Base-by-base conservation (phyloP, 2,113 vertebrate species). In the Nothoprocta perdicaria region DNA sequence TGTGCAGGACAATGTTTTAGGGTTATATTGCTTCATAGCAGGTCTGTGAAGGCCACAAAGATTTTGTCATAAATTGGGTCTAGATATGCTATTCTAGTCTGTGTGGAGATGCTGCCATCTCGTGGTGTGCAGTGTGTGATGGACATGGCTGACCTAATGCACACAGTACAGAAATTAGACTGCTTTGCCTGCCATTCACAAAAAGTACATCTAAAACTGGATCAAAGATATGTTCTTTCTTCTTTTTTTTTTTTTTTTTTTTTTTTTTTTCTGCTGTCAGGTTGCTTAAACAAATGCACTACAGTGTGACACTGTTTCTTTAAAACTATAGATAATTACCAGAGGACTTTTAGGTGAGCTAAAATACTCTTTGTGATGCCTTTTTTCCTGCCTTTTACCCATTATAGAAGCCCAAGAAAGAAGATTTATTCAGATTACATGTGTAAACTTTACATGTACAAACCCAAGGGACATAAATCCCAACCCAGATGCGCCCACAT, bases 81-180 rank as follows among this genome's bases (percentile, higher is more conserved):
- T 0, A 3, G 14, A n/a, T 16, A 48, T 0, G 17, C 24, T 19
- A 19, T 0, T 17, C 1, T 24, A 5, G 10, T 45, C 35, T 4
- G n/a, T 13, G 53, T 5, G 79, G 8, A 71, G 63, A 40, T 77
- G 87, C 91, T 91, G 91, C 94, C 93, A 91, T 29, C 94, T 94
- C 33, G 50, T 92, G 93, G 93, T 72, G 23, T 1, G 0, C 7
- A 8, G 13, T 6, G 41, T 21, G 41, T 2, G 43, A 55, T 33
- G 69, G 50, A 50, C 2, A 2, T 38, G 31, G 48, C 53, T 33
- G n/a, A 22, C 2, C 24, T 7, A 7, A 1, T 12, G 10, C 3
- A 13, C 3, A n/a, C 52, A 23, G 6, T 14, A 10, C 2, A 1
- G 14, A 17, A 6, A 85, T 27, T 27, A 8, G 1, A 11, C 31